Conservation (phyloP, 2,888 invertebrate species). For the Diadegma fenestrale region DNA sequence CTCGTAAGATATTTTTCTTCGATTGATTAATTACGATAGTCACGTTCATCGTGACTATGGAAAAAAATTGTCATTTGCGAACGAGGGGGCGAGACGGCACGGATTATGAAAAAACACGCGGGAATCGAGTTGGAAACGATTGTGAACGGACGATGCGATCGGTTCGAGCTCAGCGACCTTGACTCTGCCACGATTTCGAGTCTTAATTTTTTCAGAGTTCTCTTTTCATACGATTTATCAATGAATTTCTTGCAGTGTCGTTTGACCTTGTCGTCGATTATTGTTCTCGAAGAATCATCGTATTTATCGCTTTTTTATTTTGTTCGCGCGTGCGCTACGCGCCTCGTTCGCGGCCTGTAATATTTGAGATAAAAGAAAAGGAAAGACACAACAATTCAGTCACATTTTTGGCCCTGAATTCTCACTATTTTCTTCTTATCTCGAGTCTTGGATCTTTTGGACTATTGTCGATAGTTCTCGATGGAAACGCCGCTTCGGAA, state of each 20-base stretch:
- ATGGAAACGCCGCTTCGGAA: neutral
- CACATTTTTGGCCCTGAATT: neutral
- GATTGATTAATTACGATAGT: conserved; percentile 68
- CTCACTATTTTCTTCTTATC: conserved; percentile 6
- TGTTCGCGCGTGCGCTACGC: neutral
- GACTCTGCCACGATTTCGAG: neutral
- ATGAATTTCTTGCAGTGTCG: conserved; percentile 1
- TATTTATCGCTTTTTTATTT: neutral
- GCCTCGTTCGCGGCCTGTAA: conserved; percentile 23
- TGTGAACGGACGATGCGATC: neutral
- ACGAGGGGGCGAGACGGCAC: conserved; percentile 27
- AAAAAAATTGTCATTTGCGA: conserved; percentile 25
- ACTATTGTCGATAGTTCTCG: conserved; percentile 6
- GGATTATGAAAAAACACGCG: neutral
- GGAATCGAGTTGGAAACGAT: neutral
- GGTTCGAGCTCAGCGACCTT: no score
- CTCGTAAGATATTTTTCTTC: conserved; percentile 48
- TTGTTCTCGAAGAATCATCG: conserved; percentile 45
- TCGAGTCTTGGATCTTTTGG: conserved; percentile 13
- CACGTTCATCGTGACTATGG: conserved; percentile 71
- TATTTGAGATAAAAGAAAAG: conserved; percentile 33
- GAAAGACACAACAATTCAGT: conserved; percentile 22
- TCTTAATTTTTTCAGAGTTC: neutral
- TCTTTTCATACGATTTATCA: neutral
- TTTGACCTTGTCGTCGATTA: conserved; percentile 42